A percentile compares a stretch with the other conserved stretches of the same genome.
These are phyloP conservation scores for Thunnus albacares DNA, from an alignment of 2,797 vertebrate species.

Conservation along the genomic window DNA sequence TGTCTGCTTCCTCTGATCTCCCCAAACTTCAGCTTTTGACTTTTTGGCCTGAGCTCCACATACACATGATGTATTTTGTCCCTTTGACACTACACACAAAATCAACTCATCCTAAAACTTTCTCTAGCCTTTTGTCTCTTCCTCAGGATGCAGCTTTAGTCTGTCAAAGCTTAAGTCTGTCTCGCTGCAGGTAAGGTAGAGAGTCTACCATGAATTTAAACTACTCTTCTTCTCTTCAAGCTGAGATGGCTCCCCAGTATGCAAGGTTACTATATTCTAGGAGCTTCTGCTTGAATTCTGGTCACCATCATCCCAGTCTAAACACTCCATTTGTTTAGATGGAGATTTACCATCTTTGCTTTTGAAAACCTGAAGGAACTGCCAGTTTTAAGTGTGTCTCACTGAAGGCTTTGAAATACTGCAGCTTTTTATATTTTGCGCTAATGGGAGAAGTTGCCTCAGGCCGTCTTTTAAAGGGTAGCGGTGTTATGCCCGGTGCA, in stretches of 20 bases:
- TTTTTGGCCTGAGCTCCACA: constrained; percentile 1
- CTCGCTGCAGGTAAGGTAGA: background rate
- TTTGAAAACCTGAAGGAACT: background rate
- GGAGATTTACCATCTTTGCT: background rate
- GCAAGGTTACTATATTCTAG: background rate
- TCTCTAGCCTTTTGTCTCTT: constrained; percentile 6
- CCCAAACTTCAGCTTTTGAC: background rate
- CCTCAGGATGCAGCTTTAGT: constrained; percentile 28
- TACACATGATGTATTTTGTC: background rate
- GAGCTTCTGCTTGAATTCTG: background rate
- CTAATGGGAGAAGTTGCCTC: constrained; percentile 21
- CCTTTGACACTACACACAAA: constrained; percentile 9
- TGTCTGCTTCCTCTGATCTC: background rate
- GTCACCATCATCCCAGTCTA: background rate
- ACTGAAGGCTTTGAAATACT: background rate
- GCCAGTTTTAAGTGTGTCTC: background rate
- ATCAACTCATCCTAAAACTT: background rate
- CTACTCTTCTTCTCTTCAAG: background rate
- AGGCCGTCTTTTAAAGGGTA: constrained; percentile 20
- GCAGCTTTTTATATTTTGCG: constrained; percentile 5
- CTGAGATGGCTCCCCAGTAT: background rate
- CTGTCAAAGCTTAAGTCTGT: constrained; percentile 16
- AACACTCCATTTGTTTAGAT: background rate
- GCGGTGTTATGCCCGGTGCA: background rate
- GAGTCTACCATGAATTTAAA: constrained; percentile 37